phyloP scores from a whole-genome alignment of 2,888 invertebrate species.

The Tetranychus truncatus region DNA sequence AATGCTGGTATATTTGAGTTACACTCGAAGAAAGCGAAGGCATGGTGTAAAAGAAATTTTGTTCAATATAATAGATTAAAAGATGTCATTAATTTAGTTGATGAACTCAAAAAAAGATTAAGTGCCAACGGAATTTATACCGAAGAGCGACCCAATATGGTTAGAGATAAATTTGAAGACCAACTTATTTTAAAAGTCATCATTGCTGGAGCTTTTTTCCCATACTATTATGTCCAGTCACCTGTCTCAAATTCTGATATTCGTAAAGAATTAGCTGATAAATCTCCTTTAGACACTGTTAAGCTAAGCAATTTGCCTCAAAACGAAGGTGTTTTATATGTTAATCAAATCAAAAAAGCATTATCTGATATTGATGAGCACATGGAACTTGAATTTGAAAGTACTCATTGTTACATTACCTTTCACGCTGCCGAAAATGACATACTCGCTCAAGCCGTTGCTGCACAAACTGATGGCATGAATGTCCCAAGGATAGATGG shows the following conservation, averaged over 20 bases:
- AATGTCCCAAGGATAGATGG: not conserved
- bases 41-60: slow-evolving; percentile 51
- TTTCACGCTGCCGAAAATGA: not conserved
- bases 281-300: slow-evolving; percentile 58
- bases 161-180: slow-evolving; percentile 34
- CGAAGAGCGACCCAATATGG: slow-evolving; percentile 33
- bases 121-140: slow-evolving; percentile 29
- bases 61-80: slow-evolving; percentile 51
- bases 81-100: slow-evolving; percentile 40
- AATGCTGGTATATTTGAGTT: not conserved
- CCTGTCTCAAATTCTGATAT: slow-evolving; percentile 47
- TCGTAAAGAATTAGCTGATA: slow-evolving; percentile 46
- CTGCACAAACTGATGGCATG: not conserved
- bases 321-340: slow-evolving; percentile 32
- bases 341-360: slow-evolving; percentile 23
- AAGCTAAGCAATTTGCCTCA: slow-evolving; percentile 35
- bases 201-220: slow-evolving; percentile 77
- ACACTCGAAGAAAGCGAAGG: slow-evolving; percentile 46
- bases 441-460: not conserved
- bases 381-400: slow-evolving; percentile 40
- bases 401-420: slow-evolving; percentile 18
- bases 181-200: slow-evolving; percentile 50
- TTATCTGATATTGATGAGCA: slow-evolving; percentile 17
- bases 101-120: slow-evolving; percentile 15
- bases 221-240: slow-evolving; percentile 57